A percentile compares a stretch with the other conserved stretches of the same genome.
Conservation (phyloP, 1,140 invertebrate genomes). For the Platorchestia sp. region DNA sequence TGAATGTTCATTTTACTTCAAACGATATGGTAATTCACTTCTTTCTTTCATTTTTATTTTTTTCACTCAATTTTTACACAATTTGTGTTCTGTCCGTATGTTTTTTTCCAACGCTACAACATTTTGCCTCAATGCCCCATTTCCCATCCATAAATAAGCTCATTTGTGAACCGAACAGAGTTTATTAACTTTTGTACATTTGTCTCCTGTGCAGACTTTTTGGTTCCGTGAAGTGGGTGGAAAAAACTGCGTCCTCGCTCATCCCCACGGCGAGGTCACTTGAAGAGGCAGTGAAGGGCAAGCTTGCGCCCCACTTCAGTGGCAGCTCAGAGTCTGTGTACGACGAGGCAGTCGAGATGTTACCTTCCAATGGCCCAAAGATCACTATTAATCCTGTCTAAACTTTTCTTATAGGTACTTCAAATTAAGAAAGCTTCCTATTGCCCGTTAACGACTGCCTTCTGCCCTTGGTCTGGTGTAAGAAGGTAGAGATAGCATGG, state of each 20-base stretch:
- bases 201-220: neutral
- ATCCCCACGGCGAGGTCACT: neutral
- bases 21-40: no score
- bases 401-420: neutral
- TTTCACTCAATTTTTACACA: no score
- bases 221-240: constrained; percentile 1
- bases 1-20: no score
- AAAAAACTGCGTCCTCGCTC: neutral
- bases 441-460: neutral
- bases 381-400: neutral
- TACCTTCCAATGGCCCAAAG: neutral
- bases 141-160: no score
- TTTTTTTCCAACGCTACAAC: no score
- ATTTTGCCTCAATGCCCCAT: no score
- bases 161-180: no score
- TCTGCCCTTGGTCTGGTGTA: neutral
- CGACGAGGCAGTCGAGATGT: constrained; percentile 12
- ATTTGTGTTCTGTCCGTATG: no score
- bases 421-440: neutral
- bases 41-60: no score
- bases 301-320: neutral
- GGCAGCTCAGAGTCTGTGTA: constrained; percentile 5
- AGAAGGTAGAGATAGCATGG: neutral
- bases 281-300: neutral
- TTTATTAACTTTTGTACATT: no score